A percentile compares a stretch with the other conserved stretches of the same genome.
phyloP scores from a whole-genome alignment of 1,140 invertebrate genomes.

The Cotesia typhae region DNA sequence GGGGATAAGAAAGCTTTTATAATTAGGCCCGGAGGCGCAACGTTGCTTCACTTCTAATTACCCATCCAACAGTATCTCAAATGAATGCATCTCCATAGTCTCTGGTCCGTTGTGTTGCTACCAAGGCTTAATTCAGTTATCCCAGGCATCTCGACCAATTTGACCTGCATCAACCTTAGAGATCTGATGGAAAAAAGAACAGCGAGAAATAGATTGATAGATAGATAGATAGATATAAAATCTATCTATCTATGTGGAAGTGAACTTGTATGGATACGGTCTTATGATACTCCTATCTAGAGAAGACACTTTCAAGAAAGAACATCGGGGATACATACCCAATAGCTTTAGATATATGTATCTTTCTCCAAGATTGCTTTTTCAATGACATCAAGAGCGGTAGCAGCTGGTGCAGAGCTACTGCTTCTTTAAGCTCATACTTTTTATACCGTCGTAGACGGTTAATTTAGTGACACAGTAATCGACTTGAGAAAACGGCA shows the following conservation, averaged over 20 bases:
- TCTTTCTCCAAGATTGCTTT: slow-evolving; percentile 23
- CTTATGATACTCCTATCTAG: neutral
- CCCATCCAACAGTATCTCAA: slow-evolving; percentile 57
- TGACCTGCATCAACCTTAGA: slow-evolving; percentile 1
- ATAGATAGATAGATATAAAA: neutral
- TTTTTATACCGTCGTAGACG: neutral
- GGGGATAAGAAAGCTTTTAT: slow-evolving; percentile 52
- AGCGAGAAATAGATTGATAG: neutral
- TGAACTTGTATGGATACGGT: too few relatives aligned
- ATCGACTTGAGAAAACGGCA: slow-evolving; percentile 8
- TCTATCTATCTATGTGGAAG: neutral
- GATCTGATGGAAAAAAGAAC: neutral
- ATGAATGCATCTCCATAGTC: slow-evolving; percentile 48
- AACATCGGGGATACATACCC: neutral
- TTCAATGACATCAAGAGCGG: slow-evolving; percentile 25
- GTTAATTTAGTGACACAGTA: neutral
- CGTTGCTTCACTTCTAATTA: slow-evolving; percentile 62
- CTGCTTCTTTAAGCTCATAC: slow-evolving; percentile 3
- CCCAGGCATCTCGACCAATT: slow-evolving; percentile 7
- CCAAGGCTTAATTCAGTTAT: slow-evolving; percentile 39
- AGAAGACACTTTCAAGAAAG: neutral
- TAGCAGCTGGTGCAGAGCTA: slow-evolving; percentile 10
- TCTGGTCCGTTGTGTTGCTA: slow-evolving; percentile 1
- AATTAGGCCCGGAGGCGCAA: slow-evolving; percentile 62
- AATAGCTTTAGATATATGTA: neutral